Percentiles rank a stretch among this genome's conserved stretches.
Conservation (phyloP, 2,888 invertebrate genomes). For the Ormyrus labotus region DNA sequence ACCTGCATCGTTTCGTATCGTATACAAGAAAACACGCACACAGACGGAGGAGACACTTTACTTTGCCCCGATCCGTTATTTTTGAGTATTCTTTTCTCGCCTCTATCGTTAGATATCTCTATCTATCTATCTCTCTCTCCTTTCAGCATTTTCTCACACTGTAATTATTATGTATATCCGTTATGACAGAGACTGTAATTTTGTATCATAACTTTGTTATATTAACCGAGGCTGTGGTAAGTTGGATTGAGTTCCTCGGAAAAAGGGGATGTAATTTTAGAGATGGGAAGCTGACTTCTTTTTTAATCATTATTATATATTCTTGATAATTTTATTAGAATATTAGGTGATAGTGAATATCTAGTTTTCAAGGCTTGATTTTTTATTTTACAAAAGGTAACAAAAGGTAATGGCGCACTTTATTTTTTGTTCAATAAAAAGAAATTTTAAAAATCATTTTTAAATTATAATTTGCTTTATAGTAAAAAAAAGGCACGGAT, state of each 20-base stretch:
- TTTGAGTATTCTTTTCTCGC: constrained; percentile 10
- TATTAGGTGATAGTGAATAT: too few relatives aligned
- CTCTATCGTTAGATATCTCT: constrained; percentile 34
- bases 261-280: neutral
- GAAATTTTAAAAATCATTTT: too few relatives aligned
- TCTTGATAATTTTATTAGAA: too few relatives aligned
- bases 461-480: too few relatives aligned
- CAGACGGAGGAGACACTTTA: too few relatives aligned
- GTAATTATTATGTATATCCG: constrained; percentile 31
- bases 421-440: too few relatives aligned
- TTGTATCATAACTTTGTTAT: constrained; percentile 30
- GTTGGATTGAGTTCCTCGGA: neutral
- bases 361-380: too few relatives aligned
- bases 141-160: constrained; percentile 44
- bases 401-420: too few relatives aligned
- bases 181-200: constrained; percentile 37
- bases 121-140: neutral
- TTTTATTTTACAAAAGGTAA: too few relatives aligned
- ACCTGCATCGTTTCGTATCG: neutral
- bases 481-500: too few relatives aligned
- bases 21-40: neutral
- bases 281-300: neutral
- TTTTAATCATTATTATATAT: too few relatives aligned
- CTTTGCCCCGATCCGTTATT: neutral
- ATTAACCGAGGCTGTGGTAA: constrained; percentile 20